Evolutionary conservation across 2,797 vertebrate species (phyloP), one percentile per base, ranked within the genome.

Genomic region (Pristis pectinata): DNA sequence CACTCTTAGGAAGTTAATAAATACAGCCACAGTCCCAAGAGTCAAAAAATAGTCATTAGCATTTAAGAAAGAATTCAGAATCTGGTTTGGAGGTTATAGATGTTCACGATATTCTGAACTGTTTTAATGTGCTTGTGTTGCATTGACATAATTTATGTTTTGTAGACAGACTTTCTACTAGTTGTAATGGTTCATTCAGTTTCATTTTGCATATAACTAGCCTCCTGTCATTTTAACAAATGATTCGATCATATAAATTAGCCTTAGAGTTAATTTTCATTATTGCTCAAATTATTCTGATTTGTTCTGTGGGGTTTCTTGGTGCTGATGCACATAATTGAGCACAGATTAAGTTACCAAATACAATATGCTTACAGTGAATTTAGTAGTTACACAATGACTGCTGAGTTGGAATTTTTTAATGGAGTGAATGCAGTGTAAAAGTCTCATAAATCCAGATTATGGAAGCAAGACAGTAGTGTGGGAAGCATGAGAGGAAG

Each of bases 241-340:
- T 94, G 34, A 44, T 30, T 72, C 44, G 30, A 94, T 94, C 67
- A 74, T 70, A 74, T 94, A 94, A 91, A 44, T 94, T 94, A 94
- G 70, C 44, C 37, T 74, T 49, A 24, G 70, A 94, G 70, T 53
- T 94, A 34, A 94, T 74, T 94, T 72, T 94, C 92, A 94, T 94
- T 94, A 74, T 74, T 74, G 92, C 44, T 74, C 67, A 74, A 93
- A 94, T 94, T 76, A 72, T 94, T 94, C 94, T 94, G 92, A 94
- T 74, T 53, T 74, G 92, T 74, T 94, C 92, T 94, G 44, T 53
- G 70, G 11, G 67, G 44, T 53, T 94, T 74, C 27, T 94, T 49
- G 24, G 67, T 53, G 27, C 34, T 74, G 92, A 49, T 94, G 67
- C 70, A 70, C 19, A 30, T 74, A 93, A 93, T 93, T 93, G 91